phyloP scores from a whole-genome alignment of 2,888 invertebrate genomes.

The Chymomyza procnemis region DNA sequence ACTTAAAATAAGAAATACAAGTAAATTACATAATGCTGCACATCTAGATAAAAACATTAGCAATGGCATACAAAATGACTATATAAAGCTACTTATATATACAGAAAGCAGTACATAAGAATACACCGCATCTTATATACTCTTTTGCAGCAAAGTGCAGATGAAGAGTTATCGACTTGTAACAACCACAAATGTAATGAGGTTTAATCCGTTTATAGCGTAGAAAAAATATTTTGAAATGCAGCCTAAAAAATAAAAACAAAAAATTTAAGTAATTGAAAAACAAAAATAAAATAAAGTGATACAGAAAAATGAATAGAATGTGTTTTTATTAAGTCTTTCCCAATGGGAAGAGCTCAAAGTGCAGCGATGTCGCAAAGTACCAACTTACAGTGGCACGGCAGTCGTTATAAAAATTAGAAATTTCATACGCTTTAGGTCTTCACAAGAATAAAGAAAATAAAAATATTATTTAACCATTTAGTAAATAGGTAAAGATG shows the following conservation, averaged over 20 bases:
- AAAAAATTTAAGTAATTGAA: slow-evolving; percentile 39
- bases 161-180: neutral
- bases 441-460: no score
- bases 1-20: slow-evolving; percentile 11
- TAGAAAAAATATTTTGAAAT: slow-evolving; percentile 54
- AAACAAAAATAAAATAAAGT: slow-evolving; percentile 46
- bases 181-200: slow-evolving; percentile 18
- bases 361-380: no score
- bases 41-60: slow-evolving; percentile 22
- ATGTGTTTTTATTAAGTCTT: slow-evolving; percentile 3
- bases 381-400: no score
- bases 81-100: neutral
- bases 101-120: slow-evolving; percentile 22
- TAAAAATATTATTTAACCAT: no score
- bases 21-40: slow-evolving; percentile 36
- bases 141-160: neutral
- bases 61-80: slow-evolving; percentile 31
- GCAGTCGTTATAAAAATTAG: no score
- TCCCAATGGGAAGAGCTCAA: no score
- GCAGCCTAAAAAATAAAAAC: slow-evolving; percentile 22
- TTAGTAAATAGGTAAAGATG: no score
- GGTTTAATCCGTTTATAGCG: slow-evolving; percentile 58
- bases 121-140: neutral
- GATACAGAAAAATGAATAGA: slow-evolving; percentile 28
- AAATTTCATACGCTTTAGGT: no score